Evolutionary conservation across 2,888 invertebrate genomes (phyloP), one percentile per base, ranked within the genome.

Genomic region (Taphrorychus bicolor): DNA sequence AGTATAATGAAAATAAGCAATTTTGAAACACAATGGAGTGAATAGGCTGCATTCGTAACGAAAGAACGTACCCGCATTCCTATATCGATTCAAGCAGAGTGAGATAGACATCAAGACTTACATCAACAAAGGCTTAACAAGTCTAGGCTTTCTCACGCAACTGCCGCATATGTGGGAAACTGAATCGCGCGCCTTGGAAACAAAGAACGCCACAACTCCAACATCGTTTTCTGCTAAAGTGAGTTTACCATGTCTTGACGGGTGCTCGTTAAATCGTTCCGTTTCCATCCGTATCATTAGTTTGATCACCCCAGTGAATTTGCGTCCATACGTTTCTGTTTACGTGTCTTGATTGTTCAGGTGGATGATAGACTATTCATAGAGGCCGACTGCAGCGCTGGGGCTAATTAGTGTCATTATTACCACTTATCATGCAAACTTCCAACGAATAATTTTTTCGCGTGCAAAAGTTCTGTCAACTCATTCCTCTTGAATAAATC

Each of bases 131-230:
- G 60, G 60, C 60, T 53, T 51, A 60, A 60, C 52, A 41, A 41
- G 53, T 60, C 60, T 60, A 51, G 40, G 51, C 40, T 41, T 60
- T 60, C 60, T 60, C 60, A 60, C 60, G 60, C 60, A 60, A 60
- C 60, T 32, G 52, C 60, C 60, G 21, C 48, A 42, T 19, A 60
- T 60, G 60, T 60, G 60, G 60, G 60, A 60, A 60, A 52, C 60
- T 52, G 51, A 59, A 59, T n/a, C 32, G 32, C 5, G 45, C 45
- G 45, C 45, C 4, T 14, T 45, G 14, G 45, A 45, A 32, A 45
- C 45, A 45, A 45, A 45, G 45, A 45, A 45, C 45, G 5, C 45
- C 3, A 16, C 45, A 45, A 5, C 14, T 45, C 16, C 14, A 45
- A 45, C 45, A 16, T 45, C 17, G 45, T 14, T 45, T 45, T 45